Evolutionary conservation across 1,140 invertebrate species (phyloP).

Genomic region (Orchestia grillus): DNA sequence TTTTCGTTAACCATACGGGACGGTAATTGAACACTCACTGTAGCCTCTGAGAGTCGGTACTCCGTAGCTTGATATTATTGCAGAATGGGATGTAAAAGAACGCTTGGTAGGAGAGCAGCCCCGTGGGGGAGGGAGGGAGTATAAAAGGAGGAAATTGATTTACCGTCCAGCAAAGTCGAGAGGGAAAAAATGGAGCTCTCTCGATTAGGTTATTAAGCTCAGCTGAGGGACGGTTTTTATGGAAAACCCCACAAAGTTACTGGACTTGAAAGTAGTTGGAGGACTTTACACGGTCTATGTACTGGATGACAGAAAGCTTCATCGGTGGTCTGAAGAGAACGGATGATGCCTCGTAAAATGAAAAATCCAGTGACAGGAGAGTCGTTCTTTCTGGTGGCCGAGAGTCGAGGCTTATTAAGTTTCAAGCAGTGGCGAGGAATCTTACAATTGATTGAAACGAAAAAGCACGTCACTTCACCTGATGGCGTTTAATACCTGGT

Average conservation of each 20-base stretch:
- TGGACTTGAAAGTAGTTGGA: slow-evolving; percentile 21
- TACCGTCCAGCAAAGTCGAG: slow-evolving; percentile 46
- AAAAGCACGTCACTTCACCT: neutral
- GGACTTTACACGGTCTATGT: neutral
- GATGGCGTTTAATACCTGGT: neutral
- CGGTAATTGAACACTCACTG: neutral
- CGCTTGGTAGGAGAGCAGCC: neutral
- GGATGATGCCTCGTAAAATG: neutral
- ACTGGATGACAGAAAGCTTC: neutral
- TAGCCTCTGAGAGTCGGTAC: neutral
- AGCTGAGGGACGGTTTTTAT: slow-evolving; percentile 52
- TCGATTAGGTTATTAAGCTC: slow-evolving; percentile 55
- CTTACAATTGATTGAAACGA: neutral
- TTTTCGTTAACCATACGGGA: neutral
- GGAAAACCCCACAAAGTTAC: slow-evolving; percentile 50
- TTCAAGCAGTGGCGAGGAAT: neutral
- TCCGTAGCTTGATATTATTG: neutral
- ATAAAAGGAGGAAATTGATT: slow-evolving; percentile 40
- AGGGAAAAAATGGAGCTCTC: slow-evolving; percentile 46
- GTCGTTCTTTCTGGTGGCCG: neutral
- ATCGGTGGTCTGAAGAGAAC: neutral
- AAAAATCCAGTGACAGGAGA: neutral
- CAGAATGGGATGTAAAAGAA: neutral
- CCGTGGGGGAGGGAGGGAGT: neutral
- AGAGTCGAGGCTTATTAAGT: neutral